Conservation (phyloP, 2,113 vertebrate genomes). For the Strix uralensis region DNA sequence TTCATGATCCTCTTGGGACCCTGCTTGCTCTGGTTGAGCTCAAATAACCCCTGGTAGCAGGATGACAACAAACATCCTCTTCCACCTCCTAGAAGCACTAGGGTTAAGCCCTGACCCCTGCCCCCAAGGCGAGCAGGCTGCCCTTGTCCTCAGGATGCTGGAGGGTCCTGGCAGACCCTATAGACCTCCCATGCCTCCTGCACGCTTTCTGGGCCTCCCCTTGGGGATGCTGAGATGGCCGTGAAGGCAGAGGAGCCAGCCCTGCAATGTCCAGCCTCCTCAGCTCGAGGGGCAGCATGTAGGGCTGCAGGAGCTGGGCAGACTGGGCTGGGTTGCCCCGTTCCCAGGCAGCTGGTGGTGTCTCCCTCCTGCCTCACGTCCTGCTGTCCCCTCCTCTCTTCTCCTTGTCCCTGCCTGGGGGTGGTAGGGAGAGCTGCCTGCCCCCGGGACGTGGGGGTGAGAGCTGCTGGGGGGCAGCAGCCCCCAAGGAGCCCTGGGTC, state of each 20-base stretch:
- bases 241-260: neutral
- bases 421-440: neutral
- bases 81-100: neutral
- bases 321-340: neutral
- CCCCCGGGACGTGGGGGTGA: neutral
- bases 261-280: neutral
- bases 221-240: neutral
- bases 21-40: neutral
- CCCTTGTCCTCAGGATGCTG: neutral
- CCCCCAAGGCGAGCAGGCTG: rapidly evolving
- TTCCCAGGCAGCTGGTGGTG: no score
- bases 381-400: neutral
- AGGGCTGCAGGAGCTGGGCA: neutral
- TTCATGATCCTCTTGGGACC: neutral
- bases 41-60: neutral
- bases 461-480: neutral
- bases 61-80: neutral
- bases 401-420: neutral
- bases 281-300: rapidly evolving
- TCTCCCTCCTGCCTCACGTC: neutral
- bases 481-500: rapidly evolving
- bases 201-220: neutral
- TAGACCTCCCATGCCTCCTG: neutral
- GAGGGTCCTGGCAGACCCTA: neutral
- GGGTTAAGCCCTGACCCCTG: neutral